A percentile compares a stretch with the other conserved stretches of the same genome.
Conservation (phyloP, 2,113 vertebrate genomes). For the Eulacestoma nigropectus region DNA sequence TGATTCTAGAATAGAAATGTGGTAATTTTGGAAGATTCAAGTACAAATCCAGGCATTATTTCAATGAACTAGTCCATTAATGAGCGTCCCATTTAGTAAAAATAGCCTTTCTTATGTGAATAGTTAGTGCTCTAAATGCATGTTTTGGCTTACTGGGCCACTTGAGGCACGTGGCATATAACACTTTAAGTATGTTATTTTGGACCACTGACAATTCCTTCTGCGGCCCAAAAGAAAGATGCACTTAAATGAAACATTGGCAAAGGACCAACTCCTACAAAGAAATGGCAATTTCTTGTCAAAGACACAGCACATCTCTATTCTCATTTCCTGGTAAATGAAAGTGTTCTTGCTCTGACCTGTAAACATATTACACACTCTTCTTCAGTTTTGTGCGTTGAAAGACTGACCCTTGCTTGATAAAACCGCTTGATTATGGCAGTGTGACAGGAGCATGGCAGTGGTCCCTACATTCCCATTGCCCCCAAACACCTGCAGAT, state of each 20-base stretch:
- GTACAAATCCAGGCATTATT: slow-evolving; percentile 32
- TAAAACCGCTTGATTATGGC: not conserved
- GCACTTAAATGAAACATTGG: slow-evolving; percentile 14
- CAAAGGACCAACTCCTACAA: slow-evolving; percentile 14
- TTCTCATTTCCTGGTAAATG: slow-evolving; percentile 49
- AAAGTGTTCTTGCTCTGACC: slow-evolving; percentile 17
- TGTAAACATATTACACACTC: not conserved
- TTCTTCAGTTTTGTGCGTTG: not conserved
- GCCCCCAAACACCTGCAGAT: not conserved
- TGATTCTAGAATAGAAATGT: slow-evolving; percentile 5
- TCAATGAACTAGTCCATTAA: slow-evolving; percentile 42
- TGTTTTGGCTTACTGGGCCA: slow-evolving; percentile 30
- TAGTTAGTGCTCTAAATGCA: slow-evolving; percentile 30
- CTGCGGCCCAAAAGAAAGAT: slow-evolving; percentile 34
- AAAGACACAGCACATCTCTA: slow-evolving; percentile 7
- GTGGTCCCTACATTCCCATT: not conserved
- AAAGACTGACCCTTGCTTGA: not conserved
- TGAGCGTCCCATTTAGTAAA: slow-evolving; percentile 3
- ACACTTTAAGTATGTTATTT: slow-evolving; percentile 39
- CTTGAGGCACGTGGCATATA: slow-evolving; percentile 30
- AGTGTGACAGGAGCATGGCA: not conserved
- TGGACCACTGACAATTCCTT: slow-evolving; percentile 55
- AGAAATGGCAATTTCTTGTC: slow-evolving; percentile 33
- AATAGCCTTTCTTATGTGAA: slow-evolving; percentile 27
- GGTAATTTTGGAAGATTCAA: slow-evolving; percentile 30